These are phyloP conservation scores for Martes flavigula DNA, from an alignment of 2,797 vertebrate species.

Conservation along the genomic window DNA sequence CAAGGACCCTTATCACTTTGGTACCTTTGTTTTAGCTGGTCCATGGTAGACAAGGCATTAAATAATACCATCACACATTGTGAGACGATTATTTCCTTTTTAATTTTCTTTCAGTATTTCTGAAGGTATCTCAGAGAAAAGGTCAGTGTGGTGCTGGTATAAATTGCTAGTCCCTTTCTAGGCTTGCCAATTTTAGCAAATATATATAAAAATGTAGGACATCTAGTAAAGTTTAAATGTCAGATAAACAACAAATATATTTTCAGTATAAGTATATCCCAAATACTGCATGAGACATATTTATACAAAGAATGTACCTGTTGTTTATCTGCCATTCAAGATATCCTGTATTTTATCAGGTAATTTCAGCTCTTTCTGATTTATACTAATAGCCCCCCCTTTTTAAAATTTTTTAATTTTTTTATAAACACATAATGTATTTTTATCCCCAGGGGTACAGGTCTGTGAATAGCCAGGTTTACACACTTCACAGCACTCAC, in stretches of 20 bases:
- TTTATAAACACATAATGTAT: too few relatives aligned
- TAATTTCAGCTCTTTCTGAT: neutral
- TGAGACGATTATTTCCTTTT: neutral
- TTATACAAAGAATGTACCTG: neutral
- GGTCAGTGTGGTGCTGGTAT: neutral
- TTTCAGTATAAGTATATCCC: neutral
- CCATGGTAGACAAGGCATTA: neutral
- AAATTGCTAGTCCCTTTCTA: neutral
- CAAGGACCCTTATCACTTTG: neutral
- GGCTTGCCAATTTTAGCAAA: neutral
- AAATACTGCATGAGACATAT: neutral
- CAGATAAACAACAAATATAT: neutral
- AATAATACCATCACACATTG: neutral
- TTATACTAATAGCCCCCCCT: neutral
- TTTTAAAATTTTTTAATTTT: too few relatives aligned
- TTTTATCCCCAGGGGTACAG: too few relatives aligned
- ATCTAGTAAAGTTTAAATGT: neutral
- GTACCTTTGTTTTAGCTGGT: neutral
- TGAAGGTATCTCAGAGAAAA: neutral
- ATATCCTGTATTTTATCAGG: neutral
- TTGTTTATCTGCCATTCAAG: slow-evolving; percentile 3
- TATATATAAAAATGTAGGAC: neutral
- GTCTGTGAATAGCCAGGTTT: too few relatives aligned
- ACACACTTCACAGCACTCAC: too few relatives aligned
- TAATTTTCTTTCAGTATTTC: neutral